Evolutionary conservation across 2,888 invertebrate genomes (phyloP).

Genomic region (Calephelis perditalis): DNA sequence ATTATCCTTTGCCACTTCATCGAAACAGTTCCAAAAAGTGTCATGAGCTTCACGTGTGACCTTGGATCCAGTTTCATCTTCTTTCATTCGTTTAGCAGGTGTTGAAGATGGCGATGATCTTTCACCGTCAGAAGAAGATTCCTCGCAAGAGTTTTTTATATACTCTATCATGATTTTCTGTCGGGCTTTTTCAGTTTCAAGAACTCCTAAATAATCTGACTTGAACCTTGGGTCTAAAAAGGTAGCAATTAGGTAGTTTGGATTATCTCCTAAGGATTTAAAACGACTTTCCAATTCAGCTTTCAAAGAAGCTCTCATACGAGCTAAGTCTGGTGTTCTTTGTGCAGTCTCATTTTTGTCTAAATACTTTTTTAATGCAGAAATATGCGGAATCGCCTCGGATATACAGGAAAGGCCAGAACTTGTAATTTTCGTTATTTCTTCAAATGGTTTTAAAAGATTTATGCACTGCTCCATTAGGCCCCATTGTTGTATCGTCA

Average conservation of each 20-base stretch:
- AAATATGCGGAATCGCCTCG: slow-evolving; percentile 31
- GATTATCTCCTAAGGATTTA: slow-evolving; percentile 23
- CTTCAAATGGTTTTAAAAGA: slow-evolving; percentile 34
- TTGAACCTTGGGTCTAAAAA: slow-evolving; percentile 28
- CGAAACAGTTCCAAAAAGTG: slow-evolving; percentile 29
- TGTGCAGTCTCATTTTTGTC: slow-evolving; percentile 23
- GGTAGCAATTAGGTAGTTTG: slow-evolving; percentile 24
- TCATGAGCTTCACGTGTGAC: slow-evolving; percentile 27
- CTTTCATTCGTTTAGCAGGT: slow-evolving; percentile 25
- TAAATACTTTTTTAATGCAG: slow-evolving; percentile 26
- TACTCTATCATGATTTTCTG: slow-evolving; percentile 23
- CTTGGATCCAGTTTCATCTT: slow-evolving; percentile 23
- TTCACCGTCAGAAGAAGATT: slow-evolving; percentile 18
- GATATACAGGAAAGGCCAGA: slow-evolving; percentile 33
- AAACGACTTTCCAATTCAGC: slow-evolving; percentile 24
- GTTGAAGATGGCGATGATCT: slow-evolving; percentile 19
- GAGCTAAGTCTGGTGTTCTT: slow-evolving; percentile 22
- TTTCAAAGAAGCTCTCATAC: slow-evolving; percentile 19
- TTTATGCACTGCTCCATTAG: slow-evolving; percentile 33
- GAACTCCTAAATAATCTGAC: slow-evolving; percentile 21
- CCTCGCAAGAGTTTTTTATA: slow-evolving; percentile 24
- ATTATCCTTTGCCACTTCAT: slow-evolving; percentile 30
- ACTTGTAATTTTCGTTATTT: slow-evolving; percentile 35
- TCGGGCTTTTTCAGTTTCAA: slow-evolving; percentile 23
- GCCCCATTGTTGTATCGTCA: slow-evolving; percentile 29